Percentiles rank a stretch among this genome's conserved stretches.
phyloP scores from a whole-genome alignment of 2,797 vertebrate genomes.

The Danio aesculapii region DNA sequence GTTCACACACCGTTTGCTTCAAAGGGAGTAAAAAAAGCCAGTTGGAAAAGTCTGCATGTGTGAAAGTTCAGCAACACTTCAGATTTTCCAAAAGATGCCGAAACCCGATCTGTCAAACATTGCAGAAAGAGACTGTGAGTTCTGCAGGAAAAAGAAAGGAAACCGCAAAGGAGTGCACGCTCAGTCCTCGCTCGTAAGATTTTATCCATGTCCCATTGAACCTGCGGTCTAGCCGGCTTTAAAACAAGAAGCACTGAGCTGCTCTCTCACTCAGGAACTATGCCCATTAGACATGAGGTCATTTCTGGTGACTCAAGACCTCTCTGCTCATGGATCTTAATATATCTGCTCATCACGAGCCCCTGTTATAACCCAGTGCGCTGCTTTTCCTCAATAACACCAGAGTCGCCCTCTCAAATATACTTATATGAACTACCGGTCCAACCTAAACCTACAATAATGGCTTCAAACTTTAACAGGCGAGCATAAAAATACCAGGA shows the following conservation, averaged over 20 bases:
- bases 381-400: slow-evolving; percentile 13
- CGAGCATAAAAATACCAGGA: slow-evolving; percentile 42
- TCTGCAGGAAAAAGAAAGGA: background rate
- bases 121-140: background rate
- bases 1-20: background rate
- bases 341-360: slow-evolving; percentile 45
- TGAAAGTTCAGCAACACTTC: slow-evolving; percentile 2
- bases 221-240: slow-evolving; percentile 46
- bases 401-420: slow-evolving; percentile 13
- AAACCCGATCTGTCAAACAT: slow-evolving; percentile 25
- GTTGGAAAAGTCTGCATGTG: slow-evolving; percentile 8
- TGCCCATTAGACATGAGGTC: slow-evolving; percentile 53
- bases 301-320: slow-evolving; percentile 48
- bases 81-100: slow-evolving; percentile 42
- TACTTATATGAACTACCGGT: slow-evolving; percentile 27
- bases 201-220: slow-evolving; percentile 45
- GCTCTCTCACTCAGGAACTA: slow-evolving; percentile 30
- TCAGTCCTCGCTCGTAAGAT: slow-evolving; percentile 26
- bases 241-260: slow-evolving; percentile 42
- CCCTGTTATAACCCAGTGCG: slow-evolving; percentile 11
- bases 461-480: slow-evolving; percentile 36
- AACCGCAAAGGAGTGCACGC: slow-evolving; percentile 38
- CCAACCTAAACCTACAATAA: slow-evolving; percentile 39
- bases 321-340: slow-evolving; percentile 30
- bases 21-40: background rate